Evolutionary conservation across 2,888 invertebrate species (phyloP), one percentile per base, ranked within the genome.

Genomic region (Villa cingulata): DNA sequence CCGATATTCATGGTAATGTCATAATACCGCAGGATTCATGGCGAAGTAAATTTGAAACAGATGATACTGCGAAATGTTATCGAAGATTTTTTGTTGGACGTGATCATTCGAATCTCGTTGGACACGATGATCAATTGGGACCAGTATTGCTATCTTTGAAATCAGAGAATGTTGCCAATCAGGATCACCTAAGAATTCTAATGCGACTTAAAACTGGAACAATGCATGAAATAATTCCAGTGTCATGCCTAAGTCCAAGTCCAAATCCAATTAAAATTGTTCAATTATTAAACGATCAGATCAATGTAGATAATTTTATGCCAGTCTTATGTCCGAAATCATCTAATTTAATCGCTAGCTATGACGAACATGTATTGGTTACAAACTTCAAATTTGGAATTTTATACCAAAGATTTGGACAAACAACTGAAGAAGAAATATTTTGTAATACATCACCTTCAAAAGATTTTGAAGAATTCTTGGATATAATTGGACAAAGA

Each of bases 381-480:
- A 86, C 90, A 62, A 86, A 87, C 62, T 97, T 95, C 75, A 98
- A 98, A 72, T 97, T 98, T 69, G 97, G 97, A 50, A 85, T 97
- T 37, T 79, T 97, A 50, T 95, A 95, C 72, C 97, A 97, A 72
- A 84, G 86, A 65, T 85, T 81, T 61, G 91, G 92, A 17, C 95
- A 96, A 73, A 88, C 87, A 16, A 91, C 88, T 19, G 97, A 98
- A 66, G 97, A 97, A 67, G 90, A 97, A 62, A 72, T 98, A 48
- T 98, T 98, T 66, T 86, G 87, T 52, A 97, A 97, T 65, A 82
- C 84, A 57, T 80, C 80, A 53, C 85, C 90, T 37, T 86, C 87
- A 46, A 82, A 86, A 0, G 91, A 89, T 1, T 89, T 97, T 65
- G 92, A 95, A 57, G 90, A 94, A 66, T 98, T 97, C 65, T 75